Conservation (phyloP, 2,797 vertebrate species). For the Gymnocypris eckloni region DNA sequence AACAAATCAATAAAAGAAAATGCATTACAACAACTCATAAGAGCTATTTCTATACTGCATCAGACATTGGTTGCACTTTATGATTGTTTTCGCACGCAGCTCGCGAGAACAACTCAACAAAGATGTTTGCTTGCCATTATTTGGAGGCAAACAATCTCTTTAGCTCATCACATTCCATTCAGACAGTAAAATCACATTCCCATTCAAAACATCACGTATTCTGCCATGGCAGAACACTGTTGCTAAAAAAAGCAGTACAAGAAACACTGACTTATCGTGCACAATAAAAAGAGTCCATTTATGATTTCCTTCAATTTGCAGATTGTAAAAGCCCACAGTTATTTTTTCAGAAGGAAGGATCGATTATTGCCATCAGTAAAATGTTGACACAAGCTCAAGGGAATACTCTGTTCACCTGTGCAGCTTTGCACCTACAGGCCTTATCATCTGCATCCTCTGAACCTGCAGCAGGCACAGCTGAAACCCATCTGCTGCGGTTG, state of each 20-base stretch:
- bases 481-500: slow-evolving; percentile 80
- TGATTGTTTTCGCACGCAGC: not conserved
- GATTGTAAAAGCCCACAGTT: not conserved
- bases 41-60: not conserved
- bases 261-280: not conserved
- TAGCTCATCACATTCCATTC: not conserved
- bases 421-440: slow-evolving; percentile 58
- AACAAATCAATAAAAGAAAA: not conserved
- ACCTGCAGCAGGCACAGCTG: slow-evolving; percentile 71
- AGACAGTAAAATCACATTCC: not conserved
- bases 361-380: slow-evolving; percentile 9
- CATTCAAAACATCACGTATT: not conserved
- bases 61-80: not conserved
- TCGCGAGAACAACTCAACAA: not conserved
- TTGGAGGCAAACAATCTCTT: not conserved
- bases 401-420: slow-evolving; percentile 47
- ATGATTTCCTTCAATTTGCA: not conserved
- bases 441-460: slow-evolving; percentile 58
- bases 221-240: no score
- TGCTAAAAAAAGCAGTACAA: not conserved
- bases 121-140: not conserved
- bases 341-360: not conserved
- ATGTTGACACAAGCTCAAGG: slow-evolving; percentile 4
- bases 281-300: not conserved
- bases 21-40: not conserved